Evolutionary conservation across 2,888 invertebrate species (phyloP).

Genomic region (Phyllotreta striolata): DNA sequence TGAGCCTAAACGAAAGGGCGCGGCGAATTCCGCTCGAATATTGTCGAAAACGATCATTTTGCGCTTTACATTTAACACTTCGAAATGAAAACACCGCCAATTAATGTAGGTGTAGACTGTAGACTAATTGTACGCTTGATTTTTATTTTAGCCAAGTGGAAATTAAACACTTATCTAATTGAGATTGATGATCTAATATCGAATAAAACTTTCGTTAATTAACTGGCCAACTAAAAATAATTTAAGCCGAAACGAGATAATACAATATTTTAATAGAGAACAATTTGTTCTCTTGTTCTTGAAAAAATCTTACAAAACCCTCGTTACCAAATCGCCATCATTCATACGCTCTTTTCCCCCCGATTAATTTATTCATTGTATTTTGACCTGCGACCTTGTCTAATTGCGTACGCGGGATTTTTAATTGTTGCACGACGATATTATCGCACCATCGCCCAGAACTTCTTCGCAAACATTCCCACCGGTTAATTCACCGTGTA

Average conservation of each 20-base stretch:
- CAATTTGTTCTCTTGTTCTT: no score
- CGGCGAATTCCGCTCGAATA: not conserved
- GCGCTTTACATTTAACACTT: no score
- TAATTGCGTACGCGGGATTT: conserved; percentile 5
- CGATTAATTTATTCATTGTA: conserved; percentile 14
- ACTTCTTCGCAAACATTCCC: conserved; percentile 6
- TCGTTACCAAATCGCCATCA: no score
- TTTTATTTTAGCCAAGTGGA: no score
- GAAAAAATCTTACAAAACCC: no score
- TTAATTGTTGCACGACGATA: conserved; percentile 6
- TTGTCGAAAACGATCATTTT: conserved; percentile 1
- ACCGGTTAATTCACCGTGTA: not conserved
- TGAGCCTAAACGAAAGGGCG: conserved; percentile 2
- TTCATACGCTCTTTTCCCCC: not conserved
- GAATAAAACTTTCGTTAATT: no score
- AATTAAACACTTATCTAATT: no score
- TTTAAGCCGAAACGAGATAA: no score
- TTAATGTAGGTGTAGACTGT: not conserved
- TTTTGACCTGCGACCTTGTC: conserved; percentile 11
- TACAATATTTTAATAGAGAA: no score
- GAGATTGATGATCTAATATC: no score
- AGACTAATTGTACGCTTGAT: no score
- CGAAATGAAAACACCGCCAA: not conserved
- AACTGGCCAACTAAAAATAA: no score
- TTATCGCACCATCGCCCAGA: conserved; percentile 13